Evolutionary conservation across 2,888 invertebrate genomes (phyloP), one percentile per base, ranked within the genome.

Genomic region (Metacarcinus magister): DNA sequence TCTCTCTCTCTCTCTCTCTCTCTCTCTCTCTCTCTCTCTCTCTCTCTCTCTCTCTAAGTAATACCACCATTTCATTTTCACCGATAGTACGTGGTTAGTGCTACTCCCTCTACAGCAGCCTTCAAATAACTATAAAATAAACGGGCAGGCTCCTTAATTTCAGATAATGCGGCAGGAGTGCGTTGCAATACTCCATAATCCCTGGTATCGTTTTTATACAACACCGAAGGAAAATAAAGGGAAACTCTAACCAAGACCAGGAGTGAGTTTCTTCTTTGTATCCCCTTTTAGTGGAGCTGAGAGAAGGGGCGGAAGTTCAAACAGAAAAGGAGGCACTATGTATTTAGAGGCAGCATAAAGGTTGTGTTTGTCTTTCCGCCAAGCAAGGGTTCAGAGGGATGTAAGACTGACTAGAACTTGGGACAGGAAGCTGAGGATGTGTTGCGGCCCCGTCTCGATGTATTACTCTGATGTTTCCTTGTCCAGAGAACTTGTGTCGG

Each of bases 81-180:
- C 39, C 87, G 39, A 87, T 39, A 87, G 87, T 19, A 87, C 32
- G 39, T 39, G 32, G 39, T 87, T 19, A 8, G 87, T 16, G 87
- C 39, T 87, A 87, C 16, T 87, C 87, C 32, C 39, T 32, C 10
- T 13, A 16, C 39, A 19, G 39, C 87, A 16, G 75, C 75, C 75
- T 28, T 75, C 75, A 75, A 75, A 75, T 75, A 75, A 75, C n/a
- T 75, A 75, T 75, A 75, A 75, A 75, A 75, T 75, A 10, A 75
- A 28, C 75, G 28, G 28, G 10, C 75, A 75, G 23, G 28, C 75
- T 75, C n/a, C 28, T 23, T 28, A 75, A 28, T 75, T 39, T 32
- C 13, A 87, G 87, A 87, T 87, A 39, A 87, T 87, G 39, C 39
- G 13, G 39, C 87, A 32, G 39, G 87, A 39, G 39, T 32, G 87